phyloP scores from a whole-genome alignment of 1,140 invertebrate species.

The Drosophila arizonae region DNA sequence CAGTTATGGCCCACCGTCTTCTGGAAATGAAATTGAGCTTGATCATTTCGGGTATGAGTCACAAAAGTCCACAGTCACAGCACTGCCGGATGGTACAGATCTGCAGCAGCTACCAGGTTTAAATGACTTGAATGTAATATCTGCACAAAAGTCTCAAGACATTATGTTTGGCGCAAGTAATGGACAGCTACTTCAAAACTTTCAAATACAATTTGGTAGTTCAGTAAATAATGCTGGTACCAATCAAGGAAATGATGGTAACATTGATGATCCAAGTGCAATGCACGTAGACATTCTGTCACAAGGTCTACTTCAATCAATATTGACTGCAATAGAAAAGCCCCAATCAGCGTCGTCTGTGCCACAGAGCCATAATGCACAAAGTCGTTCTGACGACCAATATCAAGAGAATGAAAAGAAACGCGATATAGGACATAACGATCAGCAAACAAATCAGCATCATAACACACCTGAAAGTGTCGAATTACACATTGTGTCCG shows the following conservation, averaged over 20 bases:
- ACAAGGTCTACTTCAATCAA: conserved; percentile 90
- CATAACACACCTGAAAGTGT: conserved; percentile 46
- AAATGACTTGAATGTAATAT: conserved; percentile 84
- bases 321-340: conserved; percentile 89
- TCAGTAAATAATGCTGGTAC: conserved; percentile 64
- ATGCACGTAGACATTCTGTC: conserved; percentile 90
- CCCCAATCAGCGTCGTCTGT: conserved; percentile 69
- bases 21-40: conserved; percentile 62
- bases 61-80: conserved; percentile 63
- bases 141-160: conserved; percentile 73
- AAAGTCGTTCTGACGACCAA: conserved; percentile 70
- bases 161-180: conserved; percentile 83
- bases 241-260: conserved; percentile 63
- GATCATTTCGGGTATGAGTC: conserved; percentile 73
- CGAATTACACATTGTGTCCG: conserved; percentile 52
- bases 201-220: conserved; percentile 89
- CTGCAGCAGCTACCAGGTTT: conserved; percentile 70
- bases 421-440: conserved; percentile 28
- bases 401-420: conserved; percentile 44
- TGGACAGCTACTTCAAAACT: conserved; percentile 85
- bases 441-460: conserved; percentile 5
- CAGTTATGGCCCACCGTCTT: conserved; percentile 72
- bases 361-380: conserved; percentile 59
- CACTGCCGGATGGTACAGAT: conserved; percentile 68
- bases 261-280: conserved; percentile 49